Evolutionary conservation across 2,888 invertebrate genomes (phyloP).

Genomic region (Diplolepis rosae): DNA sequence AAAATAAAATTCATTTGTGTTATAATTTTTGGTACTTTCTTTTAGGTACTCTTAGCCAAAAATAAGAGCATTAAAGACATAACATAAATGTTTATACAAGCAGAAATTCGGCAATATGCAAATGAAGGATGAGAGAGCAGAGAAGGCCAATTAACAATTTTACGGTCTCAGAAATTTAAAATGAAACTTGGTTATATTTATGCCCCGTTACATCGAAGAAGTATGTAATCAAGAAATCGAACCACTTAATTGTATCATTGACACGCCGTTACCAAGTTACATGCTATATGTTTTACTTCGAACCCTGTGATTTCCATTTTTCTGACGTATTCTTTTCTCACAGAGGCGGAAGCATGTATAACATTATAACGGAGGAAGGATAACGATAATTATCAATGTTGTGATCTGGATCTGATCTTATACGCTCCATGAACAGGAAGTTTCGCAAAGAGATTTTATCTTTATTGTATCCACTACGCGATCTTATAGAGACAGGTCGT

Average conservation of each 20-base stretch:
- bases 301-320: conserved; percentile 26
- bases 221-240: conserved; percentile 16
- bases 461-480: neutral
- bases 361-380: conserved; percentile 25
- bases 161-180: neutral
- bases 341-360: conserved; percentile 20
- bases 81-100: neutral
- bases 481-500: neutral
- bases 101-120: neutral
- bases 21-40: too few relatives aligned
- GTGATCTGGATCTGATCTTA: conserved; percentile 16
- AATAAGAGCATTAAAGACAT: neutral
- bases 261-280: neutral
- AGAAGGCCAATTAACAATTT: neutral
- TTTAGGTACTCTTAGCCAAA: too few relatives aligned
- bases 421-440: neutral
- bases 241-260: conserved; percentile 22
- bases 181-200: neutral
- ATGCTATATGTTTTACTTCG: neutral
- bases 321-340: conserved; percentile 8
- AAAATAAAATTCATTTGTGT: too few relatives aligned
- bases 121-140: neutral
- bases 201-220: neutral
- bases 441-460: conserved; percentile 25
- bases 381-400: conserved; percentile 28